Evolutionary conservation across 2,888 invertebrate species (phyloP), one percentile per base, ranked within the genome.

Genomic region (Pomacea canaliculata): DNA sequence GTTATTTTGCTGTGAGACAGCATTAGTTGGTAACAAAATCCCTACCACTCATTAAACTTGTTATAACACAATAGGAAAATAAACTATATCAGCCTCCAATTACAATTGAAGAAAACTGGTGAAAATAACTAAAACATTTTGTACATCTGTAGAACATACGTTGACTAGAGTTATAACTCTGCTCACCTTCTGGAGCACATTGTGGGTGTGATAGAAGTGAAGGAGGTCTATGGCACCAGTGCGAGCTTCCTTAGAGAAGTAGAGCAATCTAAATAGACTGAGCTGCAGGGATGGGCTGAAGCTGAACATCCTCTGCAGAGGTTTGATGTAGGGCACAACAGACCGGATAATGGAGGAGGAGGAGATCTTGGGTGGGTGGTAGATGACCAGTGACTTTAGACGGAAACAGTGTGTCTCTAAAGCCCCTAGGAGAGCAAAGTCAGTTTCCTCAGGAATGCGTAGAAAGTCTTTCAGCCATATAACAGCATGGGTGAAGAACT

Each of bases 401-500:
- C 71, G 19, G 13, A 56, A 27, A 48, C 79, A 80, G 71, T 80
- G 67, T 19, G 71, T 62, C 23, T 70, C 70, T 12, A 80, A 49
- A 10, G 71, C 68, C 9, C 69, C 59, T 3, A 80, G 69, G 8
- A 80, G 62, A 27, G 60, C 49, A 49, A 74, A 79, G 65, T 79
- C 79, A 13, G 66, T 78, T 9, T 78, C 23, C 23, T 23, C 23
- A 23, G 23, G 23, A 23, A 23, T 23, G 23, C 23, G 23, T 23
- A 23, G 46, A 12, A 76, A 67, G 18, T 71, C 73, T 65, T 80
- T 73, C n/a, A 80, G 69, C 78, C 78, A 80, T 10, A 80, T 71
- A 4, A 75, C 70, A 65, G 76, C 76, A 23, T 74, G 69, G 13
- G 71, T 73, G 67, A 80, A 80, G 73, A 76, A 78, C 46, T 51